Conservation (phyloP, 1,140 invertebrate species). For the Whitmania pigra region DNA sequence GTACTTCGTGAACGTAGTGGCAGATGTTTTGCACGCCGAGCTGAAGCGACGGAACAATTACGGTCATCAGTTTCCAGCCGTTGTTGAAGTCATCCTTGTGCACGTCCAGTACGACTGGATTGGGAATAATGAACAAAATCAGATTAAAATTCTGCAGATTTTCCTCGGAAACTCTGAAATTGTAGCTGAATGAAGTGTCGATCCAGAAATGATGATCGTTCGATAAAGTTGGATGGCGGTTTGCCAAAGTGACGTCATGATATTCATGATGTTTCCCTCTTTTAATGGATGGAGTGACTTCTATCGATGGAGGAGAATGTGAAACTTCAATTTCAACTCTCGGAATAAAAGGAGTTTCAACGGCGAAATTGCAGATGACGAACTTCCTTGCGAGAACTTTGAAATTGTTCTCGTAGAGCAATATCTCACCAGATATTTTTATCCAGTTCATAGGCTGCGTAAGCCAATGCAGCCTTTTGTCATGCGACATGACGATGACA, state of each 20-base stretch:
- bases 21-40: conserved; percentile 1
- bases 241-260: not conserved
- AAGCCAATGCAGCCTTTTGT: conserved; percentile 4
- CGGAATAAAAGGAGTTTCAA: not conserved
- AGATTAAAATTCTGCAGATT: not conserved
- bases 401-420: not conserved
- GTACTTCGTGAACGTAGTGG: conserved; percentile 1
- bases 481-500: not conserved
- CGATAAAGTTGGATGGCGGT: no score
- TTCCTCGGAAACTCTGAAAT: not conserved
- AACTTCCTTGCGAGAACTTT: conserved; percentile 3
- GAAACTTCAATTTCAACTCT: not conserved
- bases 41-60: conserved; percentile 6
- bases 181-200: not conserved
- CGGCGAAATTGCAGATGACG: not conserved
- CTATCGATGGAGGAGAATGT: not conserved
- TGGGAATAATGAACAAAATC: conserved; percentile 3
- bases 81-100: not conserved
- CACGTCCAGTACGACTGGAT: not conserved
- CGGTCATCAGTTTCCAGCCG: not conserved
- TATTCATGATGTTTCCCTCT: not conserved
- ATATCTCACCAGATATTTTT: not conserved
- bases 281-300: not conserved
- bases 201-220: not conserved
- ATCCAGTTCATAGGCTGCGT: conserved; percentile 7